Percentiles rank a stretch among this genome's conserved stretches.
These are phyloP conservation scores for Tipula vernalis DNA, from an alignment of 2,888 invertebrate genomes.

Conservation along the genomic window DNA sequence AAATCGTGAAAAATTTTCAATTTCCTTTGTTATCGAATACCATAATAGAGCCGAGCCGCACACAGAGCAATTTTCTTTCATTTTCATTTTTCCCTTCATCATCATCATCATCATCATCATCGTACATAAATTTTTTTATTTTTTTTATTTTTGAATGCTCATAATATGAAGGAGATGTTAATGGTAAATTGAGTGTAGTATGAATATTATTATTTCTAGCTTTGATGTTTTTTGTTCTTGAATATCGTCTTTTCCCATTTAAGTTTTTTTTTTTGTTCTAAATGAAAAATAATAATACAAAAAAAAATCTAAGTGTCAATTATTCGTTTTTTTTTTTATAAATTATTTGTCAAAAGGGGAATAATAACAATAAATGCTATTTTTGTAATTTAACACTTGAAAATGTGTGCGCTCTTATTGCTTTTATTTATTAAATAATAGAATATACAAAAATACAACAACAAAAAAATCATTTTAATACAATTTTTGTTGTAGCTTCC, in stretches of 20 bases:
- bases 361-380: not conserved
- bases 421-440: not conserved
- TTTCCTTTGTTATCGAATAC: not conserved
- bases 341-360: conserved; percentile 4
- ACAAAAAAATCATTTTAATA: not conserved
- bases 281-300: not conserved
- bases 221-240: conserved; percentile 1
- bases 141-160: not conserved
- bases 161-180: conserved; percentile 4
- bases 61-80: not conserved
- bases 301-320: not conserved
- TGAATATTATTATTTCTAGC: not conserved
- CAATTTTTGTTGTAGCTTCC: not conserved
- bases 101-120: not conserved
- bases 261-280: not conserved
- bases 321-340: not conserved
- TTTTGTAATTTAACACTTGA: not conserved
- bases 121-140: not conserved
- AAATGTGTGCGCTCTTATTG: not conserved
- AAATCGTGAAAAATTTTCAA: not conserved
- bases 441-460: not conserved
- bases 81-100: not conserved
- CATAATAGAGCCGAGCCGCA: not conserved
- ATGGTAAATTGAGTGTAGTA: conserved; percentile 4
- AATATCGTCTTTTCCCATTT: not conserved